Evolutionary conservation across 2,888 invertebrate species (phyloP).

Genomic region (Gortyna flavago): DNA sequence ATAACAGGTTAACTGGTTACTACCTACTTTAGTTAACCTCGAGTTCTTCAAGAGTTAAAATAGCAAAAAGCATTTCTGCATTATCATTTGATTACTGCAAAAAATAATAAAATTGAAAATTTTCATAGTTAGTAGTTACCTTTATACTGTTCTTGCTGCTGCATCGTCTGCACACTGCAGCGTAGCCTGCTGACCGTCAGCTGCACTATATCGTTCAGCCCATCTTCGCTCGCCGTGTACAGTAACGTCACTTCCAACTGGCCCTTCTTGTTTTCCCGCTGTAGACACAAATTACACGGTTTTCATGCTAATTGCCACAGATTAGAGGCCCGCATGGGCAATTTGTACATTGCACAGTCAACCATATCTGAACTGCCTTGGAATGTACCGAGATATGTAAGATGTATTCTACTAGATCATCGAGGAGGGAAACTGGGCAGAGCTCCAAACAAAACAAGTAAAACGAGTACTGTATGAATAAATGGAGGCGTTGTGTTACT

Average conservation of each 20-base stretch:
- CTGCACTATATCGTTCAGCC: slow-evolving; percentile 91
- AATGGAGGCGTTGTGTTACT: slow-evolving; percentile 19
- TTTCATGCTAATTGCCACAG: slow-evolving; percentile 59
- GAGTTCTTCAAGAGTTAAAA: not conserved
- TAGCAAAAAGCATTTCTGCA: not conserved
- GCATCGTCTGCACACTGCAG: slow-evolving; percentile 93
- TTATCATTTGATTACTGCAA: not conserved
- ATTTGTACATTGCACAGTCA: slow-evolving; percentile 55
- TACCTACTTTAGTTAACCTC: not conserved
- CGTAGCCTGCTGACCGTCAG: slow-evolving; percentile 91
- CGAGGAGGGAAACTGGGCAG: slow-evolving; percentile 46
- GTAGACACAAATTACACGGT: slow-evolving; percentile 61
- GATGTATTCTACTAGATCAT: slow-evolving; percentile 28
- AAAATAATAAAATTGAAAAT: not conserved
- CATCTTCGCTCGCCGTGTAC: slow-evolving; percentile 92
- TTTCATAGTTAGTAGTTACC: slow-evolving; percentile 79
- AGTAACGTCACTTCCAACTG: slow-evolving; percentile 91
- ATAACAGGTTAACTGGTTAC: not conserved
- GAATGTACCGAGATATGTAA: slow-evolving; percentile 36
- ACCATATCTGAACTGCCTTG: slow-evolving; percentile 44
- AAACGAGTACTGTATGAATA: slow-evolving; percentile 25
- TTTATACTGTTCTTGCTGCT: slow-evolving; percentile 92
- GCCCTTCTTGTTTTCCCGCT: slow-evolving; percentile 93
- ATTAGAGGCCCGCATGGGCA: slow-evolving; percentile 58
- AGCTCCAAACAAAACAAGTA: slow-evolving; percentile 40